These are phyloP conservation scores for Hemaris fuciformis DNA, from an alignment of 2,888 invertebrate species.

Conservation along the genomic window DNA sequence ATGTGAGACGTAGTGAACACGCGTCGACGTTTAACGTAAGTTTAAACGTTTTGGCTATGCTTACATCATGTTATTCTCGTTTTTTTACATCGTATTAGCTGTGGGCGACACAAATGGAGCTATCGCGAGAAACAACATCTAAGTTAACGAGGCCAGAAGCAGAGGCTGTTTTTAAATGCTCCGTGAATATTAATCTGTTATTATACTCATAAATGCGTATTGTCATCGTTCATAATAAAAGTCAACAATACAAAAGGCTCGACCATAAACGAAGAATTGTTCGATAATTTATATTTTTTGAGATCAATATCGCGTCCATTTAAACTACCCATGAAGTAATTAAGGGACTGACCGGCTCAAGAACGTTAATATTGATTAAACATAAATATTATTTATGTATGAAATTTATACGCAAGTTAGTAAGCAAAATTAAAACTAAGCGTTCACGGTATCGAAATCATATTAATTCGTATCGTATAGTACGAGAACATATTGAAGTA, in stretches of 20 bases:
- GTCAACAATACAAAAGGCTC: slow-evolving; percentile 7
- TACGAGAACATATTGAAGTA: too few species aligned
- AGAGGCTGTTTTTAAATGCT: slow-evolving; percentile 4
- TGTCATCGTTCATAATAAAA: not conserved
- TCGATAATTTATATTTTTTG: slow-evolving; percentile 6
- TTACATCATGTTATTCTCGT: slow-evolving; percentile 14
- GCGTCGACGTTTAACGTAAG: not conserved
- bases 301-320: not conserved
- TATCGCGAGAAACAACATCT: slow-evolving; percentile 12
- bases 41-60: slow-evolving; percentile 7
- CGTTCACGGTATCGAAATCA: too few species aligned
- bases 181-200: slow-evolving; percentile 3
- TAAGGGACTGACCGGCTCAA: not conserved
- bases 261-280: not conserved
- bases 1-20: slow-evolving; percentile 1
- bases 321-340: not conserved
- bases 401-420: too few species aligned
- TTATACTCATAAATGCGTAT: slow-evolving; percentile 9
- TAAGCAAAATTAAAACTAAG: not conserved
- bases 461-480: too few species aligned
- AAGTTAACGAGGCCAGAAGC: slow-evolving; percentile 4
- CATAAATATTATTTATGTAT: not conserved
- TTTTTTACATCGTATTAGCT: slow-evolving; percentile 8
- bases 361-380: not conserved
- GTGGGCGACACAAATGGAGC: slow-evolving; percentile 16